phyloP scores from a whole-genome alignment of 1,140 invertebrate genomes.

The Laupala kohalensis region DNA sequence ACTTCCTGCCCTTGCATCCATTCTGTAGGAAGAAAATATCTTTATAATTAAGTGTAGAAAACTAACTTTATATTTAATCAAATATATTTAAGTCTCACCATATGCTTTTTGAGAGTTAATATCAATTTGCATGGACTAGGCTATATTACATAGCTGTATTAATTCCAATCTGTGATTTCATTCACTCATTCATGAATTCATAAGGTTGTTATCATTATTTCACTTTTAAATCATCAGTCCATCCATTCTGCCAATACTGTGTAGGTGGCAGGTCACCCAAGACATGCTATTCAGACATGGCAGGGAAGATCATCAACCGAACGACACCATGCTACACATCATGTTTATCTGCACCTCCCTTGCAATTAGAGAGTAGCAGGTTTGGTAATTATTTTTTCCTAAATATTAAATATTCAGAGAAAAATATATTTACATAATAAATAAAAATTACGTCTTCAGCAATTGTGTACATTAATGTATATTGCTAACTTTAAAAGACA shows the following conservation, averaged over 20 bases:
- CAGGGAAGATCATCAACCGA: not conserved
- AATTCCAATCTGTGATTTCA: not conserved
- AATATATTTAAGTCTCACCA: not conserved
- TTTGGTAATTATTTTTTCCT: slow-evolving; percentile 5
- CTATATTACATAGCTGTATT: not conserved
- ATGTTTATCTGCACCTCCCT: slow-evolving; percentile 1
- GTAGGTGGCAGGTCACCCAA: not conserved
- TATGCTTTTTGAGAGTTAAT: not conserved
- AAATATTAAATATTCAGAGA: slow-evolving; percentile 2
- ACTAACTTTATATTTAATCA: not conserved
- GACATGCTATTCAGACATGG: not conserved
- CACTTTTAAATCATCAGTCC: not conserved
- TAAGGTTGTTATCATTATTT: not conserved
- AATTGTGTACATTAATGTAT: slow-evolving; percentile 7
- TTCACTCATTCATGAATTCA: not conserved
- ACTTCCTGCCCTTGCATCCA: not conserved
- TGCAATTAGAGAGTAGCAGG: slow-evolving; percentile 3
- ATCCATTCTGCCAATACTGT: not conserved
- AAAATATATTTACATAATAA: slow-evolving; percentile 5
- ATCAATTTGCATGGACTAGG: not conserved
- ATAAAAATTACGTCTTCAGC: slow-evolving; percentile 7
- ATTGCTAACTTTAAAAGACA: slow-evolving; percentile 4
- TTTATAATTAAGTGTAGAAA: not conserved
- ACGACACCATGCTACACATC: not conserved
- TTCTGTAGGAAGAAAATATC: not conserved